A percentile compares a stretch with the other conserved stretches of the same genome.
Evolutionary conservation across 2,113 vertebrate species (phyloP).

Genomic region (Engraulis encrasicolus): DNA sequence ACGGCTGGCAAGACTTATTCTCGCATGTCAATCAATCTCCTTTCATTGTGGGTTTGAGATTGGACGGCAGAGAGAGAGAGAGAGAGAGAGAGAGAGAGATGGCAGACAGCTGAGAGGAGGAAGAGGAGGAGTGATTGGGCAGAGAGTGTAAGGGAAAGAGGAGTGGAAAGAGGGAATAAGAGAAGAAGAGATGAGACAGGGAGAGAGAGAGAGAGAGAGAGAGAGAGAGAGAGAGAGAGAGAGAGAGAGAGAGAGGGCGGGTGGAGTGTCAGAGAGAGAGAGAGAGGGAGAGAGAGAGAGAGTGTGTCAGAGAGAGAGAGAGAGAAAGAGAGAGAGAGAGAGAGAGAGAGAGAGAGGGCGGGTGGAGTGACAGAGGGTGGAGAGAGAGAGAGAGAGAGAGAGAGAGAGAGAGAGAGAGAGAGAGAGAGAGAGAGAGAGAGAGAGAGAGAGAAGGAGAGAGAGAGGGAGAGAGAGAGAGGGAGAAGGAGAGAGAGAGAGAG

Average conservation of each 20-base stretch:
- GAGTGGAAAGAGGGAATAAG: not conserved
- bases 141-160: not conserved
- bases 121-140: not conserved
- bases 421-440: not conserved
- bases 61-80: too few relatives aligned
- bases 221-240: not conserved
- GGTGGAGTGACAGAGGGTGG: too few relatives aligned
- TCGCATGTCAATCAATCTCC: too few relatives aligned
- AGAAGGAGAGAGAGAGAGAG: too few relatives aligned
- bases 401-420: not conserved
- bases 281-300: not conserved
- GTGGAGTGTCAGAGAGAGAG: not conserved
- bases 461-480: too few relatives aligned
- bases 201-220: not conserved
- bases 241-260: constrained; percentile 26
- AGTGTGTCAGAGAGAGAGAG: too few relatives aligned
- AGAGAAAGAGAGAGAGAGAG: too few relatives aligned
- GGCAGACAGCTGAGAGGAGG: not conserved
- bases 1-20: too few relatives aligned
- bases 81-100: not conserved
- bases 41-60: too few relatives aligned
- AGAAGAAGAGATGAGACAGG: constrained; percentile 24
- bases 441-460: too few relatives aligned
- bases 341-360: too few relatives aligned
- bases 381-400: not conserved